These are phyloP conservation scores for Ariolimax columbianus DNA, from an alignment of 2,888 invertebrate species.

Conservation along the genomic window DNA sequence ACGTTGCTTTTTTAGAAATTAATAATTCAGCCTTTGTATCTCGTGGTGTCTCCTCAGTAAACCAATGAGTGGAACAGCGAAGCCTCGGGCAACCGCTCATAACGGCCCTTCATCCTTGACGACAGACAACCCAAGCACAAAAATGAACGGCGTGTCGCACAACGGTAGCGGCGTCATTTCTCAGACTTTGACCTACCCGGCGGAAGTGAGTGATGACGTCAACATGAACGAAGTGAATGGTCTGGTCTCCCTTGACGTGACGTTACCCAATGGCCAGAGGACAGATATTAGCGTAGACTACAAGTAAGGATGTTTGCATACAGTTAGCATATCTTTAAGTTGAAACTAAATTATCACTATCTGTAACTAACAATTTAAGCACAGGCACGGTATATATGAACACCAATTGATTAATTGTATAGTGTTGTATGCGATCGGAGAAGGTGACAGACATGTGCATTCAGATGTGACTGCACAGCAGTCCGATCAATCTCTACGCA, in stretches of 20 bases:
- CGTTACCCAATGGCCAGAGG: constrained; percentile 30
- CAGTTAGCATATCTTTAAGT: background rate
- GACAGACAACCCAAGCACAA: background rate
- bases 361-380: too few relatives aligned
- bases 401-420: too few relatives aligned
- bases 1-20: too few relatives aligned
- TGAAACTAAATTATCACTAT: background rate
- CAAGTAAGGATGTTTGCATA: constrained; percentile 30
- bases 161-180: constrained; percentile 14
- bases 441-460: too few relatives aligned
- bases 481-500: too few relatives aligned
- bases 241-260: constrained; percentile 34
- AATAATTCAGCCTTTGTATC: background rate
- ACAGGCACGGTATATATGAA: too few relatives aligned
- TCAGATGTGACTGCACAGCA: too few relatives aligned
- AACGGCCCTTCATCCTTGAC: background rate
- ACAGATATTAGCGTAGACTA: constrained; percentile 42
- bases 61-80: constrained; percentile 37
- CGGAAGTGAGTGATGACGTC: constrained; percentile 24
- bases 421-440: too few relatives aligned
- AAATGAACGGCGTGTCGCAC: background rate
- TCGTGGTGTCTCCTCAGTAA: constrained; percentile 13
- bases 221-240: constrained; percentile 36
- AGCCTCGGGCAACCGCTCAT: constrained; percentile 25
- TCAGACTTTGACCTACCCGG: constrained; percentile 1